Percentiles rank a stretch among this genome's conserved stretches.
These are phyloP conservation scores for Thunnus thynnus DNA, from an alignment of 2,113 vertebrate genomes.

Conservation along the genomic window DNA sequence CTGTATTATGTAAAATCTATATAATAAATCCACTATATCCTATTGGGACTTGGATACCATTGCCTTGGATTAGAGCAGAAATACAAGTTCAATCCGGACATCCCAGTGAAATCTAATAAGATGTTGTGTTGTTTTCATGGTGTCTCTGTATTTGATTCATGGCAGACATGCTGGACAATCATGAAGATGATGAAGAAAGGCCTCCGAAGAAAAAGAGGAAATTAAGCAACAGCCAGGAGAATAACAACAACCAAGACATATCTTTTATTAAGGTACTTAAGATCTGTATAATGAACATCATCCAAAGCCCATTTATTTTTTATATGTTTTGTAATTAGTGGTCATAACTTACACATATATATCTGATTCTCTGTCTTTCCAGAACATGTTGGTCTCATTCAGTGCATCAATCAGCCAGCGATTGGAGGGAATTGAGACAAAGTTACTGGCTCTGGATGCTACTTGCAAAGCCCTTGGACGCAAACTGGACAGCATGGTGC, in stretches of 20 bases:
- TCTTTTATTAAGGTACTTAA: slow-evolving; percentile 91
- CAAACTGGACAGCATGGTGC: slow-evolving; percentile 93
- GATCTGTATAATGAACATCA: not conserved
- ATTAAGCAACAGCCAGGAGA: slow-evolving; percentile 92
- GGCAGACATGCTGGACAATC: slow-evolving; percentile 92
- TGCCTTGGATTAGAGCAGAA: not conserved
- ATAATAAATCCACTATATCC: not conserved
- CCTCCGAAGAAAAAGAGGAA: slow-evolving; percentile 92
- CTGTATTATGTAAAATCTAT: not conserved
- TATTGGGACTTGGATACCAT: not conserved
- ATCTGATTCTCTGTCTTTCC: slow-evolving; percentile 27
- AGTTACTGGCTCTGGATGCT: slow-evolving; percentile 93
- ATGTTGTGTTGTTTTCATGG: slow-evolving; percentile 4
- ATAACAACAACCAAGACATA: slow-evolving; percentile 92
- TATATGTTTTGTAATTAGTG: too few species aligned
- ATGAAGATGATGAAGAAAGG: slow-evolving; percentile 91
- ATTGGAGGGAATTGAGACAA: slow-evolving; percentile 96
- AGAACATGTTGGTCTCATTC: slow-evolving; percentile 94
- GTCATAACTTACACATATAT: not conserved
- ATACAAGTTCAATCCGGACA: not conserved
- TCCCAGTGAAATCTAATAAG: not conserved
- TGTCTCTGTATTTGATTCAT: slow-evolving; percentile 48
- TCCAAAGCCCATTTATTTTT: not conserved
- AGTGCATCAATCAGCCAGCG: slow-evolving; percentile 94
- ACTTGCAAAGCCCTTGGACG: slow-evolving; percentile 94